Evolutionary conservation across 2,888 invertebrate genomes (phyloP).

Genomic region (Amblyjoppa fuscipennis): DNA sequence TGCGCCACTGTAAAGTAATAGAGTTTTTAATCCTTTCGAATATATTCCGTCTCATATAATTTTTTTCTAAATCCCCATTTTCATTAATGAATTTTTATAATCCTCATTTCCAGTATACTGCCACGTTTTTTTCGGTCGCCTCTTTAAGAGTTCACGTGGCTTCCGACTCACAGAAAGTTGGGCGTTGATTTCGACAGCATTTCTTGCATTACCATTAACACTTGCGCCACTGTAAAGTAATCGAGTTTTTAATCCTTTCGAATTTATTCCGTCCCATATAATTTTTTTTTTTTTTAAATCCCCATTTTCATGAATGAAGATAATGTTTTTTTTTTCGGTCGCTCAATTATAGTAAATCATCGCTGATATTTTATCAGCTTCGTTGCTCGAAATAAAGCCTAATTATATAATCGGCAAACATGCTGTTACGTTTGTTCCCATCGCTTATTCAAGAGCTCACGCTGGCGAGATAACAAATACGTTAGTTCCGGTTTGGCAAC

Average conservation of each 20-base stretch:
- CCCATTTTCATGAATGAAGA: too few species aligned
- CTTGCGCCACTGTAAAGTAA: not conserved
- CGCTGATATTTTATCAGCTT: not conserved
- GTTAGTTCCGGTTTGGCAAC: conserved; percentile 58
- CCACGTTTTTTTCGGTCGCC: too few species aligned
- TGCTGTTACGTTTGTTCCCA: not conserved
- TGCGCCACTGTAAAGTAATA: not conserved
- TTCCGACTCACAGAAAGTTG: too few species aligned
- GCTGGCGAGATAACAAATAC: conserved; percentile 31
- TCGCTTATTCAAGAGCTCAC: not conserved
- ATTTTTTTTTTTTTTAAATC: too few species aligned
- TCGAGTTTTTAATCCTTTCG: not conserved
- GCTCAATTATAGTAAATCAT: not conserved
- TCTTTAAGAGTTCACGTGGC: too few species aligned
- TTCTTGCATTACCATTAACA: not conserved
- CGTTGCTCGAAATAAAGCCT: not conserved
- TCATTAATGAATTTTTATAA: too few species aligned
- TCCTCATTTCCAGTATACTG: too few species aligned
- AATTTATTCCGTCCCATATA: not conserved
- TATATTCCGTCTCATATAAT: not conserved
- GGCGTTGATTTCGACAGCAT: not conserved
- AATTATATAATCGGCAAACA: not conserved
- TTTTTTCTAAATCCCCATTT: too few species aligned
- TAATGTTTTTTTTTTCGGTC: too few species aligned
- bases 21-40: not conserved